Evolutionary conservation across 2,888 invertebrate genomes (phyloP).

Genomic region (Sesia bembeciformis): DNA sequence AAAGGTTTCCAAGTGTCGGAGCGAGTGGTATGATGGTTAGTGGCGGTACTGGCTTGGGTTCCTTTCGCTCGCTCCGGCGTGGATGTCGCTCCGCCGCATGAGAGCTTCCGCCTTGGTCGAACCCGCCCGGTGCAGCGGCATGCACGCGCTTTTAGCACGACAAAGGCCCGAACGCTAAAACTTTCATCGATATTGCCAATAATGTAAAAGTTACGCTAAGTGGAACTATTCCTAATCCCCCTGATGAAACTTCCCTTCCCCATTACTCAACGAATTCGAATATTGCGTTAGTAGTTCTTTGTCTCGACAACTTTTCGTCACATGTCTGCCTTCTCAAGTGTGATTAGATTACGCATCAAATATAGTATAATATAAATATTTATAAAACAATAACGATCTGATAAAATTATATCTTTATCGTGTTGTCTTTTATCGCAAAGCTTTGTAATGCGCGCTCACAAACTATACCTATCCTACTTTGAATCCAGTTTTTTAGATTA

Average conservation of each 20-base stretch:
- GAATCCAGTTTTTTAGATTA: no score
- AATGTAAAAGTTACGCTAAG: constrained; percentile 53
- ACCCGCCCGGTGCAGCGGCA: constrained; percentile 26
- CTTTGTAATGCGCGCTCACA: no score
- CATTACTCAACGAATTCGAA: constrained; percentile 21
- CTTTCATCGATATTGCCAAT: constrained; percentile 48
- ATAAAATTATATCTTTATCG: no score
- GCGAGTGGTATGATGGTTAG: constrained; percentile 38
- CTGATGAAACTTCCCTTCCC: constrained; percentile 37
- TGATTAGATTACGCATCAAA: no score
- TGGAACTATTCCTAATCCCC: constrained; percentile 49
- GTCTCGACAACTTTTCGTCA: not conserved
- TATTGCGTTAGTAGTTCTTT: constrained; percentile 12
- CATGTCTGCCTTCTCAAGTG: no score
- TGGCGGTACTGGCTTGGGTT: constrained; percentile 12
- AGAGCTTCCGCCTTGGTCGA: constrained; percentile 46
- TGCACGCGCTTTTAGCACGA: constrained; percentile 27
- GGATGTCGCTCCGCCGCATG: constrained; percentile 37
- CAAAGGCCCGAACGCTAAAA: constrained; percentile 31
- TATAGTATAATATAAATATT: no score
- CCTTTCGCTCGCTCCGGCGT: constrained; percentile 34
- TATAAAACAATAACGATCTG: no score
- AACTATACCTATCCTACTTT: no score
- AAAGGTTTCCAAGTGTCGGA: constrained; percentile 42
- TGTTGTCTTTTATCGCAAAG: no score